Evolutionary conservation across 2,888 invertebrate genomes (phyloP), one percentile per base, ranked within the genome.

Genomic region (Tribolium freemani): DNA sequence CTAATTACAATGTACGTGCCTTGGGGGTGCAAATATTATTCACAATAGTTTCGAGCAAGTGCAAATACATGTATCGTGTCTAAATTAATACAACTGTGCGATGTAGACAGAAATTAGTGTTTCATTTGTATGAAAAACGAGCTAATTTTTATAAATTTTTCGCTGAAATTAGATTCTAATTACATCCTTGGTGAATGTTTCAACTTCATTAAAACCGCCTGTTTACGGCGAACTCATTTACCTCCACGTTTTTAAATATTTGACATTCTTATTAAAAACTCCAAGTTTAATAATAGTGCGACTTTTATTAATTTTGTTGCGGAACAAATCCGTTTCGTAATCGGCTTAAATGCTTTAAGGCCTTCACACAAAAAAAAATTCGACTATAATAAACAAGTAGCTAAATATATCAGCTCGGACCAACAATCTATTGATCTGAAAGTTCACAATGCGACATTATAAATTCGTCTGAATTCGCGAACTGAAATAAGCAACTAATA

Each of bases 401-500:
- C 9, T 9, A 31, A 31, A 31, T 31, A 31, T 31, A 31, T 31
- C 31, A 8, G 31, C 9, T 3, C 31, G 8, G 50, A 13, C 16
- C 51, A 51, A 51, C 20, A 51, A 51, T 16, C 16, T 50, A 53
- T 53, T 53, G 53, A 53, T 53, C 26, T 13, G 11, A 11, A 58
- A 44, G 16, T 58, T 58, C 56, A 31, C 31, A 30, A 56, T 56
- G 11, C 58, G 16, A 56, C 56, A 57, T 63, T 64, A 64, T n/a
- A 20, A 64, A 64, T 51, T 63, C 50, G 38, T 63, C 50, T 63
- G 31, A 44, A 53, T 64, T 67, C 56, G 46, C 56, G 46, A 57
- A 58, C 57, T 44, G 58, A 58, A 58, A 56, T 68, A 58, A 58
- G 68, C 68, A 68, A 58, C 50, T 58, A 68, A 68, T 68, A 68